Evolutionary conservation across 1,140 invertebrate species (phyloP).

Genomic region (Steinernema feltiae): DNA sequence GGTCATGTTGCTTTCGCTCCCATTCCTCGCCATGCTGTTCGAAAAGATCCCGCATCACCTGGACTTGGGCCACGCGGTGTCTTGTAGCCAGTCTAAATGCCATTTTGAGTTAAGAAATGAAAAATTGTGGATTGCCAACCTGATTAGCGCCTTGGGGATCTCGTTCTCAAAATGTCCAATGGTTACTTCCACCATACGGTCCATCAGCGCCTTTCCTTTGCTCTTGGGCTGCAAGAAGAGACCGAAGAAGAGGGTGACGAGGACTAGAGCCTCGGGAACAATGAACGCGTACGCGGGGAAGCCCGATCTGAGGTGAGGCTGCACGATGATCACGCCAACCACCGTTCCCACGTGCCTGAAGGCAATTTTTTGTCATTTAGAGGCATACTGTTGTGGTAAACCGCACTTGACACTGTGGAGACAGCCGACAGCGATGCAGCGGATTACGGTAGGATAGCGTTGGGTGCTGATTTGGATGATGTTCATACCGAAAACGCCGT

Average conservation of each 20-base stretch:
- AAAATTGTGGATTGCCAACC: conserved; percentile 27
- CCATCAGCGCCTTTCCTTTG: conserved; percentile 54
- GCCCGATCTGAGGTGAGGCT: conserved; percentile 39
- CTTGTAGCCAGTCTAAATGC: conserved; percentile 34
- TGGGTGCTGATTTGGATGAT: conserved; percentile 46
- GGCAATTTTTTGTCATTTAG: not conserved
- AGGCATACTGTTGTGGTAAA: not conserved
- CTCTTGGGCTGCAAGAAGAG: conserved; percentile 53
- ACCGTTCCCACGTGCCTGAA: conserved; percentile 48
- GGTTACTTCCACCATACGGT: conserved; percentile 50
- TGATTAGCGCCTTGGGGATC: conserved; percentile 46
- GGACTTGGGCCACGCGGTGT: conserved; percentile 32
- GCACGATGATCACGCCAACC: conserved; percentile 44
- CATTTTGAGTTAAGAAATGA: not conserved
- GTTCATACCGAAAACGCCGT: conserved; percentile 53
- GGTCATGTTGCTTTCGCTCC: not conserved
- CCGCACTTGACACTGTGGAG: conserved; percentile 46
- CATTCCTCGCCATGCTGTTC: not conserved
- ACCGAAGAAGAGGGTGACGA: conserved; percentile 46
- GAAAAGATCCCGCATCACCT: conserved; percentile 20
- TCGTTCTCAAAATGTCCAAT: conserved; percentile 46
- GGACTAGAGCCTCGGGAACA: conserved; percentile 44
- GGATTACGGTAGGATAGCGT: conserved; percentile 50
- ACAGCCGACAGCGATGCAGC: conserved; percentile 51
- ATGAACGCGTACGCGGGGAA: conserved; percentile 45